Evolutionary conservation across 2,888 invertebrate genomes (phyloP), one percentile per base, ranked within the genome.

Genomic region (Netelia melanura): DNA sequence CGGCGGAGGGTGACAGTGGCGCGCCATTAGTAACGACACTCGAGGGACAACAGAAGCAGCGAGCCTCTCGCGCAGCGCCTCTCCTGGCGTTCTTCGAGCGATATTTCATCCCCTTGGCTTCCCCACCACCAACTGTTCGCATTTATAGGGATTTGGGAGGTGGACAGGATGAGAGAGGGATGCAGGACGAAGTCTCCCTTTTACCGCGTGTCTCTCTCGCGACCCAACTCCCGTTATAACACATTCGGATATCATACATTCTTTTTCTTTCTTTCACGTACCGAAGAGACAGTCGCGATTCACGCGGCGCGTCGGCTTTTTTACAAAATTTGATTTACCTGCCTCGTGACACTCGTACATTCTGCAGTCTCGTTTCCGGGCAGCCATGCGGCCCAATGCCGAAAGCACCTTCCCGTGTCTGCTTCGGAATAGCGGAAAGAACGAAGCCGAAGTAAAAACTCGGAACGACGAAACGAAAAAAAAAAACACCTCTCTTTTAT

Each of bases 311-410:
- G 81, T 84, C 93, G 92, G 92, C 92, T 92, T 91, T 90, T 89
- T 89, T 43, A 48, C 62, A 54, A 90, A 92, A 92, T 92, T 93
- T 93, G 93, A 93, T 93, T 93, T 93, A 92, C 91, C 89, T 88
- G 90, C 89, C 93, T 92, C 92, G 87, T 88, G 93, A 90, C 90
- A 91, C 89, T 90, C 93, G 90, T 93, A 91, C 90, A 91, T 92
- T 89, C 88, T 72, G 76, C 14, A 64, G 10, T 14, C 84, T 30
- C 25, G 48, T 72, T 11, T 67, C 77, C 10, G 52, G 30, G 61
- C 44, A 25, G 14, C 23, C 44, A 23, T 21, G 56, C 17, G 52
- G 58, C 58, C 43, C 52, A 67, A 25, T 68, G 52, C 43, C 38
- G 61, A 68, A 67, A 58, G 58, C 43, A 62, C 52, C 62, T 44